phyloP scores from a whole-genome alignment of 2,888 invertebrate genomes.

The Lasioglossum vierecki region DNA sequence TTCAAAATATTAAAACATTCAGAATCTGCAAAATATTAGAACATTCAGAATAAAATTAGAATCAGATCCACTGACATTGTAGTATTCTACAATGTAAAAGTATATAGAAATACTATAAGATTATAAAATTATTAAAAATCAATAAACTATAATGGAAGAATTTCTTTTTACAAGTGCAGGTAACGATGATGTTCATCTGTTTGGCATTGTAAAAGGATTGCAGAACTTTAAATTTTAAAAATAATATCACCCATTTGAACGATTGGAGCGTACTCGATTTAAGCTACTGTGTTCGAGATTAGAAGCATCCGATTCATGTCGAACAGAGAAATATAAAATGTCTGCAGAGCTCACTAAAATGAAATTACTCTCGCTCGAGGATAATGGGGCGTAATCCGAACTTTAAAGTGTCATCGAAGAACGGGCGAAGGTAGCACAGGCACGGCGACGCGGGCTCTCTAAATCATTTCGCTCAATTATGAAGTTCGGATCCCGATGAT shows the following conservation, averaged over 20 bases:
- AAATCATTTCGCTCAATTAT: slow-evolving; percentile 9
- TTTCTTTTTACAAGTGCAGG: background rate
- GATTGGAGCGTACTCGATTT: background rate
- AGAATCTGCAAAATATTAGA: background rate
- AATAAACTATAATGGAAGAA: background rate
- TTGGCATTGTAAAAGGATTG: background rate
- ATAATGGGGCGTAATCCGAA: slow-evolving; percentile 1
- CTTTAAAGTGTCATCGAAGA: slow-evolving; percentile 13
- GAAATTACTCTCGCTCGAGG: background rate
- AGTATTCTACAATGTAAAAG: background rate
- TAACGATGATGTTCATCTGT: background rate
- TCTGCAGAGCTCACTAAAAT: background rate
- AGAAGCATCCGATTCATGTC: background rate
- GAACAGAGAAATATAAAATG: background rate
- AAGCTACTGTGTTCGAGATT: background rate
- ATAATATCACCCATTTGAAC: background rate
- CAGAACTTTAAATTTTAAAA: background rate
- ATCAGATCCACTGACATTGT: background rate
- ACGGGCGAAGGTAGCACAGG: background rate
- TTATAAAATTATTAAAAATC: background rate
- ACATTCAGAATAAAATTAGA: background rate
- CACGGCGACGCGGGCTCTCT: background rate
- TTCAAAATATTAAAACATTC: background rate
- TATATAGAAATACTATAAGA: background rate
- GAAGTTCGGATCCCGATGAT: slow-evolving; percentile 10